Base-by-base conservation (phyloP, 2,888 invertebrate species). In the Cosmia pyralina region DNA sequence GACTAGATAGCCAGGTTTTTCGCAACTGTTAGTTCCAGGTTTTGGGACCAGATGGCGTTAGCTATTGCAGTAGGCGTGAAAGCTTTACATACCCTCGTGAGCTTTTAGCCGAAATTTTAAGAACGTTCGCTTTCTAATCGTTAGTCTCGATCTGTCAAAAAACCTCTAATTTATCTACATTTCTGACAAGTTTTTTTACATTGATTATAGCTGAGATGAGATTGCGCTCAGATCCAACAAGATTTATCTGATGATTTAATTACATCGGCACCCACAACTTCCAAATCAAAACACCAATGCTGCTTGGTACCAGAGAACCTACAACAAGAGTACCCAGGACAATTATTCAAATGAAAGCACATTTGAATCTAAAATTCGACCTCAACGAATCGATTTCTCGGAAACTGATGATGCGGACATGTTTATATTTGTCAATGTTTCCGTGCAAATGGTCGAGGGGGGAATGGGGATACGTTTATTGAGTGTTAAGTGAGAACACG, bases 401-500 rank as follows among this genome's bases (percentile, higher is more conserved):
- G 68, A 79, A 81, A 17, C 22, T n/a, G 19, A 64, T 77, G 48
- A 57, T 62, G n/a, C 41, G 60, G 64, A 69, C 69, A 68, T 58
- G 59, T 44, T n/a, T 64, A 48, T 57, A 48, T 71, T 68, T 57
- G 78, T 77, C 44, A 70, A 73, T 83, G 84, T 69, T 72, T 74
- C 67, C 53, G 28, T 63, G 60, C 67, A 74, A 76, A 73, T 65
- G 55, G 28, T 41, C 38, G 28, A 1, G 15, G 15, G n/a, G 19
- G 28, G 7, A 8, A 2, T n/a, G 1, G 15, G 48, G 38, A 17
- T 55, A 67, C 72, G 48, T 69, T 84, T 81, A 77, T 82, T 81
- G 77, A 34, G 84, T 81, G 84, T 67, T 80, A 67, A 80, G 44
- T 73, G 69, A 46, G 34, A n/a, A 57, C 81, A 73, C 69, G 69